phyloP scores from a whole-genome alignment of 2,797 vertebrate genomes.

The Gouania willdenowi region DNA sequence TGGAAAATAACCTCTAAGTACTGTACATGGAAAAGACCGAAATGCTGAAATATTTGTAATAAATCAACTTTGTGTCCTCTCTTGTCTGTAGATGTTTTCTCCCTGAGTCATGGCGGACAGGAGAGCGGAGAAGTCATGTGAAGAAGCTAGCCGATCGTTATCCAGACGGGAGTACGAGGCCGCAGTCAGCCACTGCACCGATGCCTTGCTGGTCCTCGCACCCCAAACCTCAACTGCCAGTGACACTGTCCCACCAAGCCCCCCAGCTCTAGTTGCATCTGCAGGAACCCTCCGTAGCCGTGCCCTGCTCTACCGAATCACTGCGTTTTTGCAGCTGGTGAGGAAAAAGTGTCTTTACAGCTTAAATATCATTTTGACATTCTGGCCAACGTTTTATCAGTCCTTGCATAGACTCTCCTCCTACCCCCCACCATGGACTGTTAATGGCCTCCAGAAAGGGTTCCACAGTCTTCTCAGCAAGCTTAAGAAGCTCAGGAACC shows the following conservation, averaged over 20 bases:
- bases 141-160: conserved; percentile 97
- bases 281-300: conserved; percentile 84
- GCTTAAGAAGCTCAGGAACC: no score
- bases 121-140: conserved; percentile 99
- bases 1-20: no score
- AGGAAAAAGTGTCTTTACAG: no score
- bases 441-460: no score
- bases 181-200: conserved; percentile 91
- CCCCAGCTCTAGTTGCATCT: conserved; percentile 54
- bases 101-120: conserved; percentile 99
- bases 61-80: background rate
- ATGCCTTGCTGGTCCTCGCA: conserved; percentile 88
- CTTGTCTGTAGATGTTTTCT: conserved; percentile 84
- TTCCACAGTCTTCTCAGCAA: no score
- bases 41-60: no score
- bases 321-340: conserved; percentile 93
- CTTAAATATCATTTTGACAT: no score
- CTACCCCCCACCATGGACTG: no score
- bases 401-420: no score
- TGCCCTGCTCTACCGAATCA: conserved; percentile 92
- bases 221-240: conserved; percentile 76
- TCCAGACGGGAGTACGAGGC: conserved; percentile 93
- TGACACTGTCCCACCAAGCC: conserved; percentile 72
- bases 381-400: no score
- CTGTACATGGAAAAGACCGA: no score